These are phyloP conservation scores for Nanorana parkeri DNA, from an alignment of 2,113 vertebrate genomes.

Conservation along the genomic window DNA sequence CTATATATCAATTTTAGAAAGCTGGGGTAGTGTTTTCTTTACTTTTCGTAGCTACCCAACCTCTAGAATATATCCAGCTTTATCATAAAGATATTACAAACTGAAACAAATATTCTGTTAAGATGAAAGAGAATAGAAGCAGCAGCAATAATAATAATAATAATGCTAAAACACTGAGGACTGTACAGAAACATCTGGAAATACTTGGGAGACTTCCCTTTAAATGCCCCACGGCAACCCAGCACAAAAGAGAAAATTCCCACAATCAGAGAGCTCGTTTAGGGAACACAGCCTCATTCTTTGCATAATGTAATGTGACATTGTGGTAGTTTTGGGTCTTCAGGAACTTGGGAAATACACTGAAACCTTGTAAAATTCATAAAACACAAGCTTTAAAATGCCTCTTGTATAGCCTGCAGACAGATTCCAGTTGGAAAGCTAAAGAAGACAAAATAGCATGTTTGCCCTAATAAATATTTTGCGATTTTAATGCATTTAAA, in stretches of 20 bases:
- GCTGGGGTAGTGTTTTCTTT: too few relatives aligned
- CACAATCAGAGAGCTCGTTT: background rate
- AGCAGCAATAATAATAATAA: too few relatives aligned
- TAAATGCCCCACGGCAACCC: constrained; percentile 10
- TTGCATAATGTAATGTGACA: constrained; percentile 19
- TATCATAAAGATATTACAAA: too few relatives aligned
- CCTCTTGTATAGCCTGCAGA: background rate
- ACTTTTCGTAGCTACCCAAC: too few relatives aligned
- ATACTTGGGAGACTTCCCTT: constrained; percentile 11
- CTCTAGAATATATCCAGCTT: too few relatives aligned
- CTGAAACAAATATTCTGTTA: too few relatives aligned
- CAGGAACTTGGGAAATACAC: background rate
- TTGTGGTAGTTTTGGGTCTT: background rate
- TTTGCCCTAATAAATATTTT: too few relatives aligned
- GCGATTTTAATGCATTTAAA: too few relatives aligned
- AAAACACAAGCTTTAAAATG: constrained; percentile 8
- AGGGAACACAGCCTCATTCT: constrained; percentile 20
- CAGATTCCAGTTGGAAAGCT: background rate
- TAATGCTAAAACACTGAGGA: too few relatives aligned
- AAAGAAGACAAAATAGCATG: background rate
- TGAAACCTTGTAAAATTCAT: background rate
- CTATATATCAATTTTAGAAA: too few relatives aligned
- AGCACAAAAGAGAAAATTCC: constrained; percentile 10
- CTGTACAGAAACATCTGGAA: constrained; percentile 38
- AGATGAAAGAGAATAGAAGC: too few relatives aligned